Base-by-base conservation (phyloP, 2,113 vertebrate genomes). In the Varanus salvator region DNA sequence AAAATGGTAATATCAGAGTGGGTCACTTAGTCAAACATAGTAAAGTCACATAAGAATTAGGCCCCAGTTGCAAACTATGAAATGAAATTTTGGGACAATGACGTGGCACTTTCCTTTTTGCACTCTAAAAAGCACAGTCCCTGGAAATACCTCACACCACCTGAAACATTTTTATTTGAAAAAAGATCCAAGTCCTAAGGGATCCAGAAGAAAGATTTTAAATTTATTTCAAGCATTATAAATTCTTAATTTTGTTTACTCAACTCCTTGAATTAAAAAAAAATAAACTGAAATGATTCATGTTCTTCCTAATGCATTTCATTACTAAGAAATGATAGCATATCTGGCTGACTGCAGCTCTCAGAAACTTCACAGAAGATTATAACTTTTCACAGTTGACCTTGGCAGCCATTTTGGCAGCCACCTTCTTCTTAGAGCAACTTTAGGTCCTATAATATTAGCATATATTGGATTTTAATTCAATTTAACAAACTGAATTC, bases 401-500 rank as follows among this genome's bases (percentile, higher is more conserved):
- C 31, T 75, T 80, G 23, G 84, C 1, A 87, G 68, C 85, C 11
- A 27, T 69, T 91, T 89, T 21, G 15, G 31, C 72, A 84, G 23
- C 2, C 31, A 3, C 31, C 44, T 68, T n/a, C 38, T 48, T 80
- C 6, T 27, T 77, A 68, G 60, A 60, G 34, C n/a, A 69, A 69
- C 50, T 31, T 78, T 69, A 69, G 72, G 50, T 19, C 48, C 71
- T 87, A n/a, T 31, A 31, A 69, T 48, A 82, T 6, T 64, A 77
- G 64, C 25, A 12, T 74, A 91, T 82, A 66, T 87, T 80, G 76
- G 76, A 52, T 87, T 80, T 87, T 87, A 85, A 90, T 86, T 48
- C 85, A 87, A 27, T 34, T 12, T 44, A 85, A 76, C 64, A 64
- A 90, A 15, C 21, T 57, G 52, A 87, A 77, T 87, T 87, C 80